Evolutionary conservation across 2,113 vertebrate genomes (phyloP), one percentile per base, ranked within the genome.

Genomic region (Caranx ignobilis): DNA sequence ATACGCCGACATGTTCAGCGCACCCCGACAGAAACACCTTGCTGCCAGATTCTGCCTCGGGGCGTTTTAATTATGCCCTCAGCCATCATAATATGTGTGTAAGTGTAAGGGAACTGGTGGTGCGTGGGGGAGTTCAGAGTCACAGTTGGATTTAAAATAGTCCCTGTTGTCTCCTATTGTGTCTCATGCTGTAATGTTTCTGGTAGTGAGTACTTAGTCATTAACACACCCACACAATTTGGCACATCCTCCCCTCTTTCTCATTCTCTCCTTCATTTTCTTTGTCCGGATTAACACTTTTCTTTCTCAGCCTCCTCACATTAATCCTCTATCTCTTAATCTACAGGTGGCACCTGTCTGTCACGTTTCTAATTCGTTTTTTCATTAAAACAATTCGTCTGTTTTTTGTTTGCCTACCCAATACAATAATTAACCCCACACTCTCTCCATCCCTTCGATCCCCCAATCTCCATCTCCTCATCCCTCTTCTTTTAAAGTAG

Each of bases 81-180:
- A 79, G 81, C 66, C 65, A 57, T 68, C 5, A 6, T 65, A 71
- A 68, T 11, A 45, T 57, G 63, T 65, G 41, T 73, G 47, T 35
- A 31, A 37, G 59, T 57, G 35, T 6, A 3, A 15, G 63, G 45
- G 43, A 47, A 50, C 35, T 68, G 70, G 31, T 68, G 75, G 81
- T 80, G 70, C 2, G 43, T 75, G 32, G 75, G 81, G 63, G 75
- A 47, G 21, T 41, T 85, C 72, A 83, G 69, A 69, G 78, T 68
- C 65, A 69, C 65, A 61, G 73, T 83, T 79, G 73, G 71, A 71
- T 83, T 87, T 86, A 72, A 90, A 89, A 91, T 81, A 80, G 87
- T 88, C 88, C 75, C 79, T 72, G 84, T 86, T 93, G 86, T 90
- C 82, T 84, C 55, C 74, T 61, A 69, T 89, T 91, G 89, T 91